These are phyloP conservation scores for Anomalospiza imberbis DNA, from an alignment of 2,797 vertebrate genomes.

Conservation along the genomic window DNA sequence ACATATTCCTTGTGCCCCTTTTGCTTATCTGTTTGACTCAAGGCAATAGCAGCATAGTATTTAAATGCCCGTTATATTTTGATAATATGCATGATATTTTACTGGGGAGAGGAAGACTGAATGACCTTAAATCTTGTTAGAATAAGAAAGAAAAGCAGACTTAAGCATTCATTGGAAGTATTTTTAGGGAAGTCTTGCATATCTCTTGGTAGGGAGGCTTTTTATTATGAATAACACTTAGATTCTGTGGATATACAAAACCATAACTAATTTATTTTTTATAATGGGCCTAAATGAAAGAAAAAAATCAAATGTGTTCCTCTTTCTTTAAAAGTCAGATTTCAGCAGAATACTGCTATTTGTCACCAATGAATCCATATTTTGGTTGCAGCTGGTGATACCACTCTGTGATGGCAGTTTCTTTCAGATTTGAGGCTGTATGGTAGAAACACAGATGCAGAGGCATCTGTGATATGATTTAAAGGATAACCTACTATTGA, in stretches of 20 bases:
- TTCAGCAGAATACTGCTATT: neutral
- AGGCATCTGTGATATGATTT: conserved; percentile 45
- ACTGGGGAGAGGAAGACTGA: neutral
- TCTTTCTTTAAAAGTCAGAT: neutral
- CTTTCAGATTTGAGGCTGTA: conserved; percentile 38
- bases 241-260: neutral
- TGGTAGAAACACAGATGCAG: conserved; percentile 61
- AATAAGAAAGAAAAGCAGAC: conserved; percentile 2
- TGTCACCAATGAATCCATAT: neutral
- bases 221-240: neutral
- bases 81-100: conserved; percentile 24
- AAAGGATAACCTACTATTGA: conserved; percentile 20
- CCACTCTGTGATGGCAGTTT: conserved; percentile 27
- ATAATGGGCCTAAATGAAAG: neutral
- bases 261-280: neutral
- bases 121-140: conserved; percentile 13
- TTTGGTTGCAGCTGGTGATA: conserved; percentile 24
- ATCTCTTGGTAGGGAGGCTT: neutral
- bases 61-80: conserved; percentile 33
- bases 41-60: conserved; percentile 12
- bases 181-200: conserved; percentile 27
- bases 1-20: conserved; percentile 49
- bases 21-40: conserved; percentile 46
- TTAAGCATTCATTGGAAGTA: conserved; percentile 22
- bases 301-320: neutral